phyloP scores from a whole-genome alignment of 2,113 vertebrate species.

The Garra rufa region DNA sequence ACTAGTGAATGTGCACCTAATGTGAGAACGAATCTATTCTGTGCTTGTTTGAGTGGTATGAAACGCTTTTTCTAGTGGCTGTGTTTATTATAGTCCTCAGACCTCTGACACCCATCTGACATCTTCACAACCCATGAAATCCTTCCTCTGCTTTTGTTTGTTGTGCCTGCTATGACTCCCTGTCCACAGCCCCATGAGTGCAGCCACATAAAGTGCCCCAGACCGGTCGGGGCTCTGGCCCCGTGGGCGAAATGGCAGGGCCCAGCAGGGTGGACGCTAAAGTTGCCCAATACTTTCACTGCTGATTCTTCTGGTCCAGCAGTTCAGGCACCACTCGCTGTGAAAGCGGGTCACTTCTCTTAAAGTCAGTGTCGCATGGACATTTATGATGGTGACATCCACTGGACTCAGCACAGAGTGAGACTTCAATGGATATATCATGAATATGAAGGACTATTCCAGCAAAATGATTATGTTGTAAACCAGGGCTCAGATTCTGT shows the following conservation, averaged over 20 bases:
- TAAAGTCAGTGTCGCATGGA: background rate
- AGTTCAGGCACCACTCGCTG: conserved; percentile 5
- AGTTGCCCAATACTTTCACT: conserved; percentile 52
- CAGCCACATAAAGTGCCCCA: conserved; percentile 20
- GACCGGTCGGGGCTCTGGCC: conserved; percentile 33
- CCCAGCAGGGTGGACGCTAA: conserved; percentile 44
- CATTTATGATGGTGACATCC: conserved; percentile 35
- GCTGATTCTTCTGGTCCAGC: conserved; percentile 42
- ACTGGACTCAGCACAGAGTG: background rate
- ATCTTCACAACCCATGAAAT: conserved; percentile 40
- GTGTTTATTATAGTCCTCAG: conserved; percentile 3
- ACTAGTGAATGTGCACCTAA: background rate
- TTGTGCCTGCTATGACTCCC: conserved; percentile 31
- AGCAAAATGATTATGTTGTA: background rate
- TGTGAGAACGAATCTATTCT: background rate
- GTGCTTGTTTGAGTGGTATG: background rate
- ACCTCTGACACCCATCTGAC: conserved; percentile 13
- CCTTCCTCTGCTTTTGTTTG: conserved; percentile 42
- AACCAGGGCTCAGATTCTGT: background rate
- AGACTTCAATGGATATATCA: background rate
- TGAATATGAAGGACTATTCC: background rate
- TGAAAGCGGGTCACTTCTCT: conserved; percentile 45
- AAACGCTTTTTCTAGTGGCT: background rate
- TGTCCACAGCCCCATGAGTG: conserved; percentile 28
- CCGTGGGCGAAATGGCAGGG: conserved; percentile 47